These are phyloP conservation scores for Poeciliopsis presidionis DNA, from an alignment of 2,797 vertebrate species.

Conservation along the genomic window DNA sequence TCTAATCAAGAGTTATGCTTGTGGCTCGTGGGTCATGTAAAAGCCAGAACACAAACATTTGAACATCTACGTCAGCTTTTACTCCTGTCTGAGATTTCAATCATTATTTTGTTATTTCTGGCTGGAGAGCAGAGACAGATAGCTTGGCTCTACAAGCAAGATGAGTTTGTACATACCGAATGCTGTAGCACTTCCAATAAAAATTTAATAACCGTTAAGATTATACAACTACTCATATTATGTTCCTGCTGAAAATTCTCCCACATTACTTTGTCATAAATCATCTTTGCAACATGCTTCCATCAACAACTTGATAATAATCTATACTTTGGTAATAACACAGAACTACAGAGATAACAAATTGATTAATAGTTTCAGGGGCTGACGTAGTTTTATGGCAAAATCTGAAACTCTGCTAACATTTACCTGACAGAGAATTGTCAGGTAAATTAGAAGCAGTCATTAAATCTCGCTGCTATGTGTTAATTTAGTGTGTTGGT, in stretches of 20 bases:
- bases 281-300: neutral
- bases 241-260: neutral
- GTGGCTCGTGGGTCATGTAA: slow-evolving; percentile 19
- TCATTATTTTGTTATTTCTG: slow-evolving; percentile 18
- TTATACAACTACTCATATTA: too few species aligned
- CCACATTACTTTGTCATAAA: neutral
- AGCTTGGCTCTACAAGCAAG: neutral
- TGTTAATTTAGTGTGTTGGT: neutral
- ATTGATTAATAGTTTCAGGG: neutral
- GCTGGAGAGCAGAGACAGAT: slow-evolving; percentile 1
- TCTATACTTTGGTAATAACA: neutral
- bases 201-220: neutral
- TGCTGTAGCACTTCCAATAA: neutral
- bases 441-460: too few species aligned
- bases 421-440: neutral
- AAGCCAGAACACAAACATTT: slow-evolving; percentile 24
- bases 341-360: neutral
- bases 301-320: neutral
- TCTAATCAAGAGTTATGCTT: slow-evolving; percentile 45
- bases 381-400: neutral
- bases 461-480: neutral
- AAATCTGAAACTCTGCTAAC: too few species aligned
- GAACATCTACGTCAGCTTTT: slow-evolving; percentile 9
- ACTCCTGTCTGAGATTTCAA: slow-evolving; percentile 10
- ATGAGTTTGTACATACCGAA: neutral